Evolutionary conservation across 2,797 vertebrate species (phyloP).

Genomic region (Zenarchopterus dispar): DNA sequence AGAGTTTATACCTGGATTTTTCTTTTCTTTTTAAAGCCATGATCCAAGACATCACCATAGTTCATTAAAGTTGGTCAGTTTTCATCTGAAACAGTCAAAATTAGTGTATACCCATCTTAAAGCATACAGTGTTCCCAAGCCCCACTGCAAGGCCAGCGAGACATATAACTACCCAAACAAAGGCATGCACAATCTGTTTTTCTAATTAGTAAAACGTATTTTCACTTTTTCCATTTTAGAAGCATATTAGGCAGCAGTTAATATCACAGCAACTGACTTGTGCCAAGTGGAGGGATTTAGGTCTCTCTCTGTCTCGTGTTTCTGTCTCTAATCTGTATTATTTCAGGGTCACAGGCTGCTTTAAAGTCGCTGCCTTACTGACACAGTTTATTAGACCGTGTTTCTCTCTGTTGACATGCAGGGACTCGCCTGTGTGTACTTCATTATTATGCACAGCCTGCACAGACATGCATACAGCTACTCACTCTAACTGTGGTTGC

Average conservation of each 20-base stretch:
- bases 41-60: too few relatives aligned
- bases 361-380: conserved; percentile 34
- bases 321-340: background rate
- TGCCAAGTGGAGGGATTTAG: background rate
- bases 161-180: conserved; percentile 7
- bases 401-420: conserved; percentile 22
- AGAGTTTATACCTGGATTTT: too few relatives aligned
- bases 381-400: conserved; percentile 22
- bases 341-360: conserved; percentile 6
- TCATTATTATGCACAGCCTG: conserved; percentile 5
- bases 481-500: conserved; percentile 27
- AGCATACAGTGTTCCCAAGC: too few relatives aligned
- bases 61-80: too few relatives aligned
- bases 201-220: conserved; percentile 8
- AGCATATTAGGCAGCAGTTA: conserved; percentile 2
- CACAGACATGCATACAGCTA: conserved; percentile 15
- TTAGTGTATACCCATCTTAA: too few relatives aligned
- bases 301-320: background rate
- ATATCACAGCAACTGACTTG: background rate
- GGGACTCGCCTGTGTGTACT: conserved; percentile 12
- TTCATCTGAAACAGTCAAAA: too few relatives aligned
- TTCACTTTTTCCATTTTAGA: conserved; percentile 4
- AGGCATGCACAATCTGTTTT: background rate
- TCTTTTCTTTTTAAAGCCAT: too few relatives aligned
- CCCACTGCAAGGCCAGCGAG: background rate